Evolutionary conservation across 2,113 vertebrate species (phyloP).

Genomic region (Zapus hudsonius): DNA sequence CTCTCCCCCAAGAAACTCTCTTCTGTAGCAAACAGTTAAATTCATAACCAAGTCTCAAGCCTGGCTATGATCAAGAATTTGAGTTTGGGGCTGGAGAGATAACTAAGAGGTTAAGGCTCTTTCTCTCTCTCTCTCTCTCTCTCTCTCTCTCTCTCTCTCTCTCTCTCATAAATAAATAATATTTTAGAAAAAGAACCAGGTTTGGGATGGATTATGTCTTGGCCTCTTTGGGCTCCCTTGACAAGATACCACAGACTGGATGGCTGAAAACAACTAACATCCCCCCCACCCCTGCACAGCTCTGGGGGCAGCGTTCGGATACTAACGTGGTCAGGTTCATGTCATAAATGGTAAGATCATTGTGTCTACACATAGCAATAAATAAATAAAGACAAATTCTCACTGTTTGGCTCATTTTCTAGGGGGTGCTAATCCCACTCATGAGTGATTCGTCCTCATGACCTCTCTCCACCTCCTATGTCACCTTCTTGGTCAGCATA

Average conservation of each 20-base stretch:
- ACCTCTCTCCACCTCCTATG: neutral
- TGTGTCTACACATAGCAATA: neutral
- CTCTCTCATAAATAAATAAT: too few relatives aligned
- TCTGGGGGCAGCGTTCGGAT: neutral
- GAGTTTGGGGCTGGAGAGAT: too few relatives aligned
- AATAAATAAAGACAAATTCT: neutral
- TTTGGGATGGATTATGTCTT: slow-evolving; percentile 72
- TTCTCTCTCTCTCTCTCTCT: too few relatives aligned
- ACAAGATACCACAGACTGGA: neutral
- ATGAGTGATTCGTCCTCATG: neutral
- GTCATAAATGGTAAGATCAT: neutral
- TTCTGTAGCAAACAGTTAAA: slow-evolving; percentile 18
- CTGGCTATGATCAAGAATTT: slow-evolving; percentile 54
- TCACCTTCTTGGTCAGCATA: neutral
- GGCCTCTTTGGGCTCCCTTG: neutral
- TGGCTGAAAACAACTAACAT: neutral
- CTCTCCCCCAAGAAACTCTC: too few relatives aligned
- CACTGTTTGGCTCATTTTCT: neutral
- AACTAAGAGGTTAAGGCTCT: too few relatives aligned
- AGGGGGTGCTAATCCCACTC: neutral
- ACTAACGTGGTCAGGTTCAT: neutral
- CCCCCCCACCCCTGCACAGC: too few relatives aligned
- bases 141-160: too few relatives aligned
- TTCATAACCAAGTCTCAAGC: neutral
- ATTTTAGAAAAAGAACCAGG: neutral